Base-by-base conservation (phyloP, 2,113 vertebrate genomes). In the Austrofundulus limnaeus region DNA sequence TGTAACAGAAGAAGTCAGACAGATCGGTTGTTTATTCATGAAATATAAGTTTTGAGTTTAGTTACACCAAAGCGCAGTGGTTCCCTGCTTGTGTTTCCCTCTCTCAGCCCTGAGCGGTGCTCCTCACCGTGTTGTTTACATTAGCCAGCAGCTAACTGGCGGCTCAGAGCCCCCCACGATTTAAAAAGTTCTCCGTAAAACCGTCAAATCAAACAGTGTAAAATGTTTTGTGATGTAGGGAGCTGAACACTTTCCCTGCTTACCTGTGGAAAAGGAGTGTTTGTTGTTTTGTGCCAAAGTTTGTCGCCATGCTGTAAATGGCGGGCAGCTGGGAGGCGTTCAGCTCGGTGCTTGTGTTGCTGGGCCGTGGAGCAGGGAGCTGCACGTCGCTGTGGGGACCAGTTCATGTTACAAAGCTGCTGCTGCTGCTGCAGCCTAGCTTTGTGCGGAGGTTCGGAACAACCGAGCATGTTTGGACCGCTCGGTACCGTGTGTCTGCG, bases 101-200 rank as follows among this genome's bases (percentile, higher is more conserved):
- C 64, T 71, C 64, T 61, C 69, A 79, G 61, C 43, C 54, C 39
- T 19, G 24, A 25, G 78, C 52, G 28, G 42, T n/a, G 74, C 45
- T 71, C 56, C 42, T 57, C 50, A 83, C 76, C 70, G 65, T 84
- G 84, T 90, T 90, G 88, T 90, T 90, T 90, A 90, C 89, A 90
- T 90, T 87, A 89, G 87, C 87, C 68, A 72, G 67, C 56, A 52
- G 80, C 73, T 83, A 83, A 57, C 65, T 46, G 55, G 21, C 58
- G 59, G 43, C 58, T 15, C 58, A 15, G 42, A 59, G 13, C 41
- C 43, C 25, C 31, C 46, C 42, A 13, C 46, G 63, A 77, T 39
- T 41, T 43, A 67, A 72, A 61, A 54, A 34, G 15, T 80, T 72
- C 5, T 23, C 17, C 4, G 15, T 16, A 23, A 49, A 61, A 68